phyloP scores from a whole-genome alignment of 2,888 invertebrate genomes.

The Julus scandinavius region DNA sequence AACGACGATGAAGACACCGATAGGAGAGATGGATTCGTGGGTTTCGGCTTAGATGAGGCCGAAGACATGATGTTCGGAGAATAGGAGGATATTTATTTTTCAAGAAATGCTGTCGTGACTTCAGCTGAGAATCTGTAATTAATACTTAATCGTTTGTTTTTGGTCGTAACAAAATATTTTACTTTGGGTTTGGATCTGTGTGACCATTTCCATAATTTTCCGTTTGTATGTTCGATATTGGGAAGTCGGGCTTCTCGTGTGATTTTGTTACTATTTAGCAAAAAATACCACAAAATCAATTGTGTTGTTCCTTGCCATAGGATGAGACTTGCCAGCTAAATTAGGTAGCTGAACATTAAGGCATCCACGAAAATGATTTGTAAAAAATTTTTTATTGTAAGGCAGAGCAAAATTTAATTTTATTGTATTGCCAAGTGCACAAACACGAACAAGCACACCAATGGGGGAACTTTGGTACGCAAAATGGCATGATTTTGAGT shows the following conservation, averaged over 20 bases:
- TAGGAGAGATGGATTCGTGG: neutral
- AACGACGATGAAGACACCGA: conserved; percentile 13
- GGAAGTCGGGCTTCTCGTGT: neutral
- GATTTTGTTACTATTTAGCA: neutral
- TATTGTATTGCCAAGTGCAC: neutral
- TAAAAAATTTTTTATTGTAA: neutral
- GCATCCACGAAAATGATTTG: neutral
- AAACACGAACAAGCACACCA: neutral
- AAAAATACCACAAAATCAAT: neutral
- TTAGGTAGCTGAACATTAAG: neutral
- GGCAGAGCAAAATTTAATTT: neutral
- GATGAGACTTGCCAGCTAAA: neutral
- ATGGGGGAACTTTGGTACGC: neutral
- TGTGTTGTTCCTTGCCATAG: neutral
- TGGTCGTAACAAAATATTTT: neutral
- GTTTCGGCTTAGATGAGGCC: neutral
- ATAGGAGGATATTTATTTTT: neutral
- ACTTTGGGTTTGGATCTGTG: neutral
- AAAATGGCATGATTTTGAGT: neutral
- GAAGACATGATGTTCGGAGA: conserved; percentile 52
- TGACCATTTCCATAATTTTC: neutral
- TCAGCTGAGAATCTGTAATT: neutral
- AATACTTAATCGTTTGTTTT: neutral
- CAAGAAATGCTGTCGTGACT: neutral
- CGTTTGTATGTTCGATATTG: neutral